phyloP scores from a whole-genome alignment of 2,888 invertebrate genomes.

The Phyto melanocephala region DNA sequence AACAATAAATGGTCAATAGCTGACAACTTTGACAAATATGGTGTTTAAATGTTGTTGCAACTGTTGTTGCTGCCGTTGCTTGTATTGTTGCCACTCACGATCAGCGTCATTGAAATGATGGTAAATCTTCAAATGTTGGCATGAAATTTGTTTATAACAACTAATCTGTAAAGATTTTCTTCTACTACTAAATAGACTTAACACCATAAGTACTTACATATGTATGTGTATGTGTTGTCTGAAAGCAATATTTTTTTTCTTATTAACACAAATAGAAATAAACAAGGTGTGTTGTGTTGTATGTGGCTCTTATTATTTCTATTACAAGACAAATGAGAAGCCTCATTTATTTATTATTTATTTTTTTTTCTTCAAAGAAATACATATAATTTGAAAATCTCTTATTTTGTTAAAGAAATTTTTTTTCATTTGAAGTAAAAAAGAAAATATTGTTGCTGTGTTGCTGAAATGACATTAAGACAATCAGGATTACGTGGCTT shows the following conservation, averaged over 20 bases:
- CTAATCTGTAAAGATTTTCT: constrained; percentile 8
- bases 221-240: constrained; percentile 29
- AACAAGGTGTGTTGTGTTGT: constrained; percentile 17
- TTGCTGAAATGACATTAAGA: constrained; percentile 32
- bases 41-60: constrained; percentile 22
- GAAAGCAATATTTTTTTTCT: constrained; percentile 10
- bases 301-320: constrained; percentile 13
- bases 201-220: not conserved
- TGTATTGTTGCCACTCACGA: constrained; percentile 2
- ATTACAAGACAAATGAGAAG: constrained; percentile 47
- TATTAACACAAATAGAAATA: not conserved
- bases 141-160: constrained; percentile 48
- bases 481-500: constrained; percentile 44
- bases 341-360: constrained; percentile 25
- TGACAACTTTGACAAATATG: constrained; percentile 60
- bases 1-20: constrained; percentile 56
- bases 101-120: constrained; percentile 6
- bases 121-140: constrained; percentile 41
- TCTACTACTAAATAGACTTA: not conserved
- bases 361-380: no score
- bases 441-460: not conserved
- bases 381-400: constrained; percentile 52
- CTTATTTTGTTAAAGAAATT: not conserved
- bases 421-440: not conserved
- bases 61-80: constrained; percentile 18